Evolutionary conservation across 2,113 vertebrate species (phyloP).

Genomic region (Axis porcinus): DNA sequence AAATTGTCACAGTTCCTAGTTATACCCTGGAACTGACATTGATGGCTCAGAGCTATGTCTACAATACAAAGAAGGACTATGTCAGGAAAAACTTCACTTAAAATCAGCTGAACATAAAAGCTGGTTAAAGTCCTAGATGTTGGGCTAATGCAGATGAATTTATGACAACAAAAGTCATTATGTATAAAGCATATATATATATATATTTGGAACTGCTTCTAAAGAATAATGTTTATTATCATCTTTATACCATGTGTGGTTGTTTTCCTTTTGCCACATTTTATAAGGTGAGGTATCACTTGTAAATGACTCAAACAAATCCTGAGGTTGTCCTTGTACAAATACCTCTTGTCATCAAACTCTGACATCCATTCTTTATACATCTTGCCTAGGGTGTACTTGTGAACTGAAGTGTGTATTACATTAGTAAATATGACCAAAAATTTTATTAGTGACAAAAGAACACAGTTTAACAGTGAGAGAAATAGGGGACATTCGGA

Average conservation of each 20-base stretch:
- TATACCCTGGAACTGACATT: not conserved
- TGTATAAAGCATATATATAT: not conserved
- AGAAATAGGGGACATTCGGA: not conserved
- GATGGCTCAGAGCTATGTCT: not conserved
- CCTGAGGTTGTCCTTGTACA: not conserved
- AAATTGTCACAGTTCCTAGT: not conserved
- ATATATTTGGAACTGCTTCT: conserved; percentile 13
- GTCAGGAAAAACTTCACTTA: not conserved
- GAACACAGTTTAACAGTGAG: not conserved
- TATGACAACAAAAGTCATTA: not conserved
- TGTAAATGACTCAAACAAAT: not conserved
- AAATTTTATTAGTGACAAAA: not conserved
- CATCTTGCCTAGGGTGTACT: not conserved
- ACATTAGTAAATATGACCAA: not conserved
- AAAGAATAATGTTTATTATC: not conserved
- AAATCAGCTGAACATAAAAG: conserved; percentile 4
- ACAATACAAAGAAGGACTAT: not conserved
- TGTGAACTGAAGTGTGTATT: not conserved
- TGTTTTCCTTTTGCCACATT: not conserved
- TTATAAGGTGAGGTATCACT: not conserved
- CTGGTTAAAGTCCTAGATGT: not conserved
- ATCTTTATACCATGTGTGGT: not conserved
- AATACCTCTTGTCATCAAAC: not conserved
- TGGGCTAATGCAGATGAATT: not conserved
- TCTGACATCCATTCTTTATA: conserved; percentile 2